phyloP scores from a whole-genome alignment of 2,888 invertebrate species.

The Parnassius orleans region DNA sequence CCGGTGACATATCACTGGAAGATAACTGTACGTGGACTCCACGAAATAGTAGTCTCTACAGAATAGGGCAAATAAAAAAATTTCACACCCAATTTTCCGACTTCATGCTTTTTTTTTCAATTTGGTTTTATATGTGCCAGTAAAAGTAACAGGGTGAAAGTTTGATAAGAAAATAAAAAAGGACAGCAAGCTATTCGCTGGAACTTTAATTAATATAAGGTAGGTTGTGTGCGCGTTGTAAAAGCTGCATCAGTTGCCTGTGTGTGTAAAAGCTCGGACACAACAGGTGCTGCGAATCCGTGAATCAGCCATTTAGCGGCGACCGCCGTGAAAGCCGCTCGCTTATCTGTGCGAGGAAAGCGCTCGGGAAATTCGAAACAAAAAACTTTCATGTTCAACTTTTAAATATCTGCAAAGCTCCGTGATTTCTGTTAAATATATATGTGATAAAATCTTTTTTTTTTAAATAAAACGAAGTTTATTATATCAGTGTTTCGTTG shows the following conservation, averaged over 20 bases:
- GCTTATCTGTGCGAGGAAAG: constrained; percentile 33
- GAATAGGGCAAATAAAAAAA: too few relatives aligned
- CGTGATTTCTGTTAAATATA: neutral
- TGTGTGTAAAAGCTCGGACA: constrained; percentile 39
- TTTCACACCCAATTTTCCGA: too few relatives aligned
- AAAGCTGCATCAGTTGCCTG: constrained; percentile 26
- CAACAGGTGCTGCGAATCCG: constrained; percentile 60
- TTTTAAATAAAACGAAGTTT: constrained; percentile 4
- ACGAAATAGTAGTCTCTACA: too few relatives aligned
- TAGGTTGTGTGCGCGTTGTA: constrained; percentile 10
- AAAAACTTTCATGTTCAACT: constrained; percentile 32
- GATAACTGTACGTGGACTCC: too few relatives aligned
- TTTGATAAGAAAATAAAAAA: constrained; percentile 26
- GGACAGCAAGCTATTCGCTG: constrained; percentile 23
- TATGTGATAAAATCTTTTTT: constrained; percentile 1
- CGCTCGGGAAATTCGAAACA: constrained; percentile 28
- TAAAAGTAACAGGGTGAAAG: constrained; percentile 1
- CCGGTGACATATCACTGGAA: too few relatives aligned
- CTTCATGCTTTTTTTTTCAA: too few relatives aligned
- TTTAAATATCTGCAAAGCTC: neutral
- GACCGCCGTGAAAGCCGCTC: constrained; percentile 51
- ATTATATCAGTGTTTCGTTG: constrained; percentile 2
- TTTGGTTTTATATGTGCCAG: neutral
- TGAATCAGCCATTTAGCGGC: constrained; percentile 49
- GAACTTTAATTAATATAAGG: constrained; percentile 31